Percentiles rank a stretch among this genome's conserved stretches.
Evolutionary conservation across 2,888 invertebrate genomes (phyloP).

Genomic region (Pilophorus perplexus): DNA sequence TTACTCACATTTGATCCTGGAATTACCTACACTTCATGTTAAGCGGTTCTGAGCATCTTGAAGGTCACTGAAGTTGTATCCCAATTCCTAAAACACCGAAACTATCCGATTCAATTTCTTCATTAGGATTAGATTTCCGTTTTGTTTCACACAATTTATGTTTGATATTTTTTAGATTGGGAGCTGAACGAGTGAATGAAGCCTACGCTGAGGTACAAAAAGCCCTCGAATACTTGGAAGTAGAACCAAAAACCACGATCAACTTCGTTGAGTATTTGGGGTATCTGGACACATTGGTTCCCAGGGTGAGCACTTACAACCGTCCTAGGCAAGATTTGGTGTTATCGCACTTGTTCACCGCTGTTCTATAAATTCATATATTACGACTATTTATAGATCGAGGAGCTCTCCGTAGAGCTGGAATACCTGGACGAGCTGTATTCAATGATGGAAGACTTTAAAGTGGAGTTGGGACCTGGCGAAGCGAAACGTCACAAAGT

Average conservation of each 20-base stretch:
- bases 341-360: too few species aligned
- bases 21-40: too few species aligned
- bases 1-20: neutral
- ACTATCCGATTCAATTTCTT: too few species aligned
- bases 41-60: conserved; percentile 66
- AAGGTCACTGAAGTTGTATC: conserved; percentile 62
- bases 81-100: conserved; percentile 59
- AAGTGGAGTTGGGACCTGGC: conserved; percentile 59
- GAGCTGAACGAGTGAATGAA: conserved; percentile 31
- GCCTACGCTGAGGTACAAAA: conserved; percentile 62
- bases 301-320: conserved; percentile 54
- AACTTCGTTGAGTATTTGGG: conserved; percentile 70
- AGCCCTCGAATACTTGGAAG: conserved; percentile 63
- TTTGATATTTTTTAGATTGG: conserved; percentile 31
- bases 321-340: too few species aligned
- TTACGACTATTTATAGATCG: too few species aligned
- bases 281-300: conserved; percentile 66
- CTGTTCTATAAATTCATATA: too few species aligned
- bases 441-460: conserved; percentile 77
- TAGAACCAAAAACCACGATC: conserved; percentile 66
- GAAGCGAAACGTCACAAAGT: conserved; percentile 25
- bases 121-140: too few species aligned
- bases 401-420: conserved; percentile 67
- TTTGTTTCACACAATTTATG: too few species aligned
- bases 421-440: conserved; percentile 81